Conservation (phyloP, 2,113 vertebrate species). For the Struthidea cinerea region DNA sequence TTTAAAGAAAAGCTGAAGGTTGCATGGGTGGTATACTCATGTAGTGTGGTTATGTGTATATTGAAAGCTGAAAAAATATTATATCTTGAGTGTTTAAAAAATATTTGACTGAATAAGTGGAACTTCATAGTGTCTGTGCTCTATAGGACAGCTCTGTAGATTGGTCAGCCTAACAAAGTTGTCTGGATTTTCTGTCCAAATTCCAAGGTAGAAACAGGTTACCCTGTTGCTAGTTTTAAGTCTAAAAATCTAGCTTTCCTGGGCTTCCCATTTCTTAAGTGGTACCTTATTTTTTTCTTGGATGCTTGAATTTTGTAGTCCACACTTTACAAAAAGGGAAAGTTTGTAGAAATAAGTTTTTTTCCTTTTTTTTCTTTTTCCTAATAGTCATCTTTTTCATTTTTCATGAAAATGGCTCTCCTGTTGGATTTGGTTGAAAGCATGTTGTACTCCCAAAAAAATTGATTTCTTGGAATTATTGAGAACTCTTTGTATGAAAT, state of each 20-base stretch:
- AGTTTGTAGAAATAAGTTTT: neutral
- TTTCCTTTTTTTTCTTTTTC: accelerated
- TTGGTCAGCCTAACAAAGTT: neutral
- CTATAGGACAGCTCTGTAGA: neutral
- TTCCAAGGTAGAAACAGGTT: neutral
- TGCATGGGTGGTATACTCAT: neutral
- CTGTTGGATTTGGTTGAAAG: neutral
- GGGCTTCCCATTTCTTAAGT: neutral
- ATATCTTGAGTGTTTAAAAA: neutral
- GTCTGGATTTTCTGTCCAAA: neutral
- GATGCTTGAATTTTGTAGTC: neutral
- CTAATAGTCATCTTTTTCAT: neutral
- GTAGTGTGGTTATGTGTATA: neutral
- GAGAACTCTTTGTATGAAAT: neutral
- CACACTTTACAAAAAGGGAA: neutral
- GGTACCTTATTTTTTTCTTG: neutral
- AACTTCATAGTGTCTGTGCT: neutral
- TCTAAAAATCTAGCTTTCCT: neutral
- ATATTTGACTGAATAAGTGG: neutral
- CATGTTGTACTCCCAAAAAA: neutral
- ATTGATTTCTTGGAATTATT: neutral
- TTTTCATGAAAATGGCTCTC: neutral
- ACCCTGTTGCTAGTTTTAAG: neutral
- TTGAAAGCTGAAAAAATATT: neutral
- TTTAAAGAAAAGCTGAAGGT: neutral